A percentile compares a stretch with the other conserved stretches of the same genome.
Conservation (phyloP, 2,888 invertebrate genomes). For the Apotomis betuletana region DNA sequence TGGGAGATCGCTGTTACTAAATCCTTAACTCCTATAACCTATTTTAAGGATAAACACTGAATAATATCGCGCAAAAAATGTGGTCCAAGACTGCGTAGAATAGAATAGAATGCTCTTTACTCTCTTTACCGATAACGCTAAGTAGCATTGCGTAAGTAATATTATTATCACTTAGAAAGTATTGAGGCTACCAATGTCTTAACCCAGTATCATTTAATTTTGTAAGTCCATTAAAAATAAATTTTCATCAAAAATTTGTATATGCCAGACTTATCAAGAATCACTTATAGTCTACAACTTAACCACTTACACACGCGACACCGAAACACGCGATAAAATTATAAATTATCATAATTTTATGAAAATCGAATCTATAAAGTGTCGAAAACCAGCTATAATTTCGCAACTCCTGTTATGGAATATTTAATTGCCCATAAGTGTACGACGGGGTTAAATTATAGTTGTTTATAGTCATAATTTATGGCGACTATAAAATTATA, state of each 20-base stretch:
- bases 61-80: no score
- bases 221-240: background rate
- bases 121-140: no score
- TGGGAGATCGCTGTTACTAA: no score
- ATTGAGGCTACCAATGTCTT: no score
- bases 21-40: no score
- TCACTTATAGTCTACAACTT: constrained; percentile 16
- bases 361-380: constrained; percentile 30
- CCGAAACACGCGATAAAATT: constrained; percentile 32
- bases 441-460: constrained; percentile 38
- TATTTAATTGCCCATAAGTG: constrained; percentile 39
- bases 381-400: constrained; percentile 38
- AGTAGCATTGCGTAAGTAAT: no score
- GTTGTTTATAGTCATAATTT: constrained; percentile 46
- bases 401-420: constrained; percentile 41
- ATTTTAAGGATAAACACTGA: no score
- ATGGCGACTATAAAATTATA: constrained; percentile 50
- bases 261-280: constrained; percentile 7
- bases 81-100: no score
- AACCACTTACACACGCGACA: background rate
- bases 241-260: background rate
- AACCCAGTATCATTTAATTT: background rate
- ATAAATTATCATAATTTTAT: constrained; percentile 34
- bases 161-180: no score
- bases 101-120: no score